Base-by-base conservation (phyloP, 1,140 invertebrate genomes). In the Tenebrio molitor region DNA sequence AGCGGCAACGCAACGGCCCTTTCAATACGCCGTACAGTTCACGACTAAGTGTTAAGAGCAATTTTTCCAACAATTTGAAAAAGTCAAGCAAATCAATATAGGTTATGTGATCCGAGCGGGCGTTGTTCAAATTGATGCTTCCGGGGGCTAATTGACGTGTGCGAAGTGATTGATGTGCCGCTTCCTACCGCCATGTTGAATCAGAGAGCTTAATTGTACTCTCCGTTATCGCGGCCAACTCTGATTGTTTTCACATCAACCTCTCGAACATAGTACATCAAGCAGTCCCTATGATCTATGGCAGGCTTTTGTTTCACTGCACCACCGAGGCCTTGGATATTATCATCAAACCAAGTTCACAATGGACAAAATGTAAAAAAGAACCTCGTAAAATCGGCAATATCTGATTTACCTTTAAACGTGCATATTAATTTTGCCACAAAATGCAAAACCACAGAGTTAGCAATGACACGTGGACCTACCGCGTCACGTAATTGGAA, bases 141-240 rank as follows among this genome's bases (percentile, higher is more conserved):
- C 81, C 81, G 80, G 80, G 36, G 62, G 76, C 81, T 82, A 82
- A 82, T 82, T 82, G 81, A 82, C 81, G 81, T 81, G 80, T 80
- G 80, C 80, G 78, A 80, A 75, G 80, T 82, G 81, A 82, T 82
- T 82, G 81, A 82, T 82, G 81, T 77, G 68, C 29, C 69, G 70
- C 74, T 78, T 82, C 81, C 81, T 80, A 77, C 67, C 79, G 80
- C 81, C 81, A 82, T 82, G 74, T 81, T 82, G 76, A 76, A 78
- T 80, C 74, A 72, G 70, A 76, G 72, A 63, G 78, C 74, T 79
- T 79, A 80, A 79, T 79, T 79, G 79, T 71, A 46, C 72, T 64
- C 46, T 53, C 63, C 74, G 77, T 77, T 78, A 77, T 79, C 78
- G 71, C 73, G 66, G 74, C 74, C 66, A 72, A 72, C 73, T 74